phyloP scores from a whole-genome alignment of 1,140 invertebrate genomes.

The Theocolax elegans region DNA sequence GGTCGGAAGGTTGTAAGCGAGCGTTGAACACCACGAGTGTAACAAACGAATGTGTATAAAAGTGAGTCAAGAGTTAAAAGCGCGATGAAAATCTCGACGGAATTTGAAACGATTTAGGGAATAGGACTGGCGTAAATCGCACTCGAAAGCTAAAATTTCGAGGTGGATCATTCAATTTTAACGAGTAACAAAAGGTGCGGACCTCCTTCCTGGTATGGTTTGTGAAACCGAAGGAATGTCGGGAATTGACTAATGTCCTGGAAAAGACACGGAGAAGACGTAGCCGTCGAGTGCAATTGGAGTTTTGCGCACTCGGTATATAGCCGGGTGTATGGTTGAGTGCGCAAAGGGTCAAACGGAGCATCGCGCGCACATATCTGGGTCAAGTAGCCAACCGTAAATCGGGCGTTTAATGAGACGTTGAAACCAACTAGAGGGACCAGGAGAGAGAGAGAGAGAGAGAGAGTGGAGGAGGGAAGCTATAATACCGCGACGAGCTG shows the following conservation, averaged over 20 bases:
- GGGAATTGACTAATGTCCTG: constrained; percentile 44
- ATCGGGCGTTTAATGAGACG: constrained; percentile 54
- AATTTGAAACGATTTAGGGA: too few relatives aligned
- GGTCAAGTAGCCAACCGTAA: constrained; percentile 52
- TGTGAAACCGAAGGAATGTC: not conserved
- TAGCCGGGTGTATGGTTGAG: not conserved
- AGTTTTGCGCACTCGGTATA: constrained; percentile 2
- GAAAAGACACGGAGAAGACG: constrained; percentile 44
- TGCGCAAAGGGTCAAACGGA: constrained; percentile 5
- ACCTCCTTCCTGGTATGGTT: too few relatives aligned
- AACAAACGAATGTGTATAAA: too few relatives aligned
- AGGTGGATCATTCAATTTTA: constrained; percentile 33
- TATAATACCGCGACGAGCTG: too few relatives aligned
- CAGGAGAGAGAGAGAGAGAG: not conserved
- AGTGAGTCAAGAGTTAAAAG: too few relatives aligned
- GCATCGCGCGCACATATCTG: constrained; percentile 45
- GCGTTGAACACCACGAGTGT: too few relatives aligned
- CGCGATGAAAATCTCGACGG: too few relatives aligned
- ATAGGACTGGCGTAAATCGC: constrained; percentile 55
- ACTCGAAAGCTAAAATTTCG: constrained; percentile 39
- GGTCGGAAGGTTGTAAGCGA: too few relatives aligned
- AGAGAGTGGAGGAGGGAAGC: not conserved
- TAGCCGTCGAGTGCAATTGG: constrained; percentile 15
- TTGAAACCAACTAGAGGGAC: constrained; percentile 42
- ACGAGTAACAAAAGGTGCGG: constrained; percentile 16